Evolutionary conservation across 1,140 invertebrate genomes (phyloP).

Genomic region (Bombus difficillimus): DNA sequence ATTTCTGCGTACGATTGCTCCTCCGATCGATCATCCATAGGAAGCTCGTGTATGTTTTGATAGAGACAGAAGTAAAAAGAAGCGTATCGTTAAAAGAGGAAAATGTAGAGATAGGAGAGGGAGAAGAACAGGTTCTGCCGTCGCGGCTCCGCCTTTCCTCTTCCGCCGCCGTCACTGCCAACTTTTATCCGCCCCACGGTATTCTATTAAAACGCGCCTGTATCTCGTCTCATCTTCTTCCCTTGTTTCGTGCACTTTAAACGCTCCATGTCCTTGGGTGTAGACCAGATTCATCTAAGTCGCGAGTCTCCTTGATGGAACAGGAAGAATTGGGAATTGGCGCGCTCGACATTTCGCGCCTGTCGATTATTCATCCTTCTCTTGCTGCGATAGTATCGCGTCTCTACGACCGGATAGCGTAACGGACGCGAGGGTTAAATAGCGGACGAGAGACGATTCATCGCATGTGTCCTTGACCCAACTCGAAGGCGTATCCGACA

Average conservation of each 20-base stretch:
- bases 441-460: neutral
- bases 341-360: neutral
- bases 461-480: constrained; percentile 58
- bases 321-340: neutral
- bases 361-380: neutral
- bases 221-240: neutral
- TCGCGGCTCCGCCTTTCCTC: constrained; percentile 25
- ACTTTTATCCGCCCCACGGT: neutral
- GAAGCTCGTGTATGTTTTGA: too few relatives aligned
- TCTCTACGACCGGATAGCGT: neutral
- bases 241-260: too few relatives aligned
- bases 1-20: neutral
- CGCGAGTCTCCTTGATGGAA: too few relatives aligned
- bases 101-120: neutral
- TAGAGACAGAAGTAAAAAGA: neutral
- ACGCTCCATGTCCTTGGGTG: too few relatives aligned
- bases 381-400: neutral
- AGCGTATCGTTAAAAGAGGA: neutral
- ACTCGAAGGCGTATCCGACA: constrained; percentile 30
- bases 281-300: too few relatives aligned
- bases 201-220: neutral
- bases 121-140: constrained; percentile 9
- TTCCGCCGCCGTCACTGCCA: neutral
- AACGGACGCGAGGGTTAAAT: neutral
- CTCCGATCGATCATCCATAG: constrained; percentile 16